These are phyloP conservation scores for Calephelis perditalis DNA, from an alignment of 2,888 invertebrate species.

Conservation along the genomic window DNA sequence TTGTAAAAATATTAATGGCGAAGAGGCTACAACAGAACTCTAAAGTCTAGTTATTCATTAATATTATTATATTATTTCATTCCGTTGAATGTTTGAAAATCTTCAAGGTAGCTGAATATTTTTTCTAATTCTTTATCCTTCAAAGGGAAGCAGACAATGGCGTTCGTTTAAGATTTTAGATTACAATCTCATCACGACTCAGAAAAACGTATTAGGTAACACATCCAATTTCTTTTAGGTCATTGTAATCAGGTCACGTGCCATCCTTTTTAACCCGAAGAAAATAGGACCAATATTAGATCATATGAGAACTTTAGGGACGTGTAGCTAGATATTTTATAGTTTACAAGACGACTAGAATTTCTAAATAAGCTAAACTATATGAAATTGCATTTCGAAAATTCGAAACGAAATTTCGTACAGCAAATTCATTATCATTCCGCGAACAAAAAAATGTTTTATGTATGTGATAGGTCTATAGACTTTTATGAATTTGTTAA, in stretches of 20 bases:
- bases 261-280: slow-evolving; percentile 4
- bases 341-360: background rate
- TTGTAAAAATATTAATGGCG: too few relatives aligned
- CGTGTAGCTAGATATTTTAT: background rate
- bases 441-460: too few relatives aligned
- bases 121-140: background rate
- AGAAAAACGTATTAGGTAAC: slow-evolving; percentile 9
- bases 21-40: too few relatives aligned
- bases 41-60: too few relatives aligned
- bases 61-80: too few relatives aligned
- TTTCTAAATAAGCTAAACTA: background rate
- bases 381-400: too few relatives aligned
- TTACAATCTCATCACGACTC: slow-evolving; percentile 9
- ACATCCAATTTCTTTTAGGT: slow-evolving; percentile 7
- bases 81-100: too few relatives aligned
- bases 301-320: slow-evolving; percentile 1
- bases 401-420: too few relatives aligned
- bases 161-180: background rate
- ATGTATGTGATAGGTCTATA: too few relatives aligned
- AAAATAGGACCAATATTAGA: slow-evolving; percentile 7
- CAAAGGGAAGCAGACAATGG: background rate
- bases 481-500: too few relatives aligned
- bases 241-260: slow-evolving; percentile 6
- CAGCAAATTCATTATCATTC: too few relatives aligned
- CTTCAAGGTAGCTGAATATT: background rate